Base-by-base conservation (phyloP, 1,140 invertebrate genomes). In the Kradibia gibbosae region DNA sequence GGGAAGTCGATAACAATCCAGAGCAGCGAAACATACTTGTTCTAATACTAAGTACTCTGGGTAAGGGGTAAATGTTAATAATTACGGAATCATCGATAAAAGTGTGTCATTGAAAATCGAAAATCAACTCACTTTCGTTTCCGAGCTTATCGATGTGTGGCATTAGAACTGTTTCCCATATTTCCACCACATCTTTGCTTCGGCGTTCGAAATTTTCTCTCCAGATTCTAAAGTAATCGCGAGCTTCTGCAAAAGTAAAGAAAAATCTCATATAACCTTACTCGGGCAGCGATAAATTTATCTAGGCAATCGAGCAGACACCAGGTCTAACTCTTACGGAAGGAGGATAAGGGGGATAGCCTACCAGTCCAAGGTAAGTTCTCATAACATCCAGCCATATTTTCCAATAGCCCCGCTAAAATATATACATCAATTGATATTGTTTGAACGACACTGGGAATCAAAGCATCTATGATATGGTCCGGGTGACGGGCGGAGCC, bases 21-120 rank as follows among this genome's bases (percentile, higher is more conserved):
- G 90, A 0, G 97, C 96, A 71, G 98, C 98, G 81, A 99, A 93
- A 84, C 96, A 96, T 25, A 99, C 97, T 95, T 99, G 98, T 89
- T 99, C 98, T 86, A 97, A 92, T 55, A 98, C 94, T 74, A 96
- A 90, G 93, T 96, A 97, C 87, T 96, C 97, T 98, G 88, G 74
- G 94, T 94, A 84, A 85, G 83, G 87, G 22, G 4, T 39, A 39
- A 71, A 70, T n/a, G 36, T 22, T 39, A 67, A 67, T 78, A 39
- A 72, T 60, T 15, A 42, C 71, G 22, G 67, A 80, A 83, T 81
- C n/a, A 42, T 73, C 0, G 1, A n/a, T 39, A 67, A 60, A 25
- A 45, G 31, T 53, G 15, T 53, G 42, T 45, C 42, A 45, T 5
- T 13, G 13, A 45, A 45, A 13, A 5, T 48, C 45, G 20, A 0